Evolutionary conservation across 2,888 invertebrate genomes (phyloP).

Genomic region (Mesorhabditis sp.): DNA sequence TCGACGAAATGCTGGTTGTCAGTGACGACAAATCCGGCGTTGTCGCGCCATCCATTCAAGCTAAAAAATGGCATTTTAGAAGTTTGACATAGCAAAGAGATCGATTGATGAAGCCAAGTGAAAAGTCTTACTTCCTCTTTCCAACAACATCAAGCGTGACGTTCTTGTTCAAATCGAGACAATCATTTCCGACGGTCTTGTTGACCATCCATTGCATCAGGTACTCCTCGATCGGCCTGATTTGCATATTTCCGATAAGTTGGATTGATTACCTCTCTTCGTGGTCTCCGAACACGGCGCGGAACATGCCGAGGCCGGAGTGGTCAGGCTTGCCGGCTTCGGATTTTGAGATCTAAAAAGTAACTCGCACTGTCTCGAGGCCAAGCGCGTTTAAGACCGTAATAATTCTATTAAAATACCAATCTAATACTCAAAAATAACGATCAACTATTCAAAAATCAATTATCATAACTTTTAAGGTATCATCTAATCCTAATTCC

Average conservation of each 20-base stretch:
- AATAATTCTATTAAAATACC: too few species aligned
- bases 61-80: background rate
- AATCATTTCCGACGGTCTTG: slow-evolving; percentile 33
- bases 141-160: slow-evolving; percentile 48
- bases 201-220: slow-evolving; percentile 19
- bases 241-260: background rate
- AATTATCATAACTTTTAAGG: too few species aligned
- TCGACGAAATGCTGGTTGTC: slow-evolving; percentile 41
- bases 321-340: slow-evolving; percentile 17
- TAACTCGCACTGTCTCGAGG: too few species aligned
- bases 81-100: background rate
- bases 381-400: too few species aligned
- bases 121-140: slow-evolving; percentile 19
- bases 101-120: background rate
- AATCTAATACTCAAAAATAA: too few species aligned
- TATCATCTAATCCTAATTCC: too few species aligned
- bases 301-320: slow-evolving; percentile 31
- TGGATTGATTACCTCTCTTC: slow-evolving; percentile 20
- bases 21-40: slow-evolving; percentile 46
- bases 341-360: slow-evolving; percentile 15
- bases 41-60: slow-evolving; percentile 45
- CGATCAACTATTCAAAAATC: too few species aligned
- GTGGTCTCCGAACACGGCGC: slow-evolving; percentile 34
- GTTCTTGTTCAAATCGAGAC: slow-evolving; percentile 42
- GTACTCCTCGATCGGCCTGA: slow-evolving; percentile 16